Base-by-base conservation (phyloP, 2,113 vertebrate species). In the Chloroceryle aenea region DNA sequence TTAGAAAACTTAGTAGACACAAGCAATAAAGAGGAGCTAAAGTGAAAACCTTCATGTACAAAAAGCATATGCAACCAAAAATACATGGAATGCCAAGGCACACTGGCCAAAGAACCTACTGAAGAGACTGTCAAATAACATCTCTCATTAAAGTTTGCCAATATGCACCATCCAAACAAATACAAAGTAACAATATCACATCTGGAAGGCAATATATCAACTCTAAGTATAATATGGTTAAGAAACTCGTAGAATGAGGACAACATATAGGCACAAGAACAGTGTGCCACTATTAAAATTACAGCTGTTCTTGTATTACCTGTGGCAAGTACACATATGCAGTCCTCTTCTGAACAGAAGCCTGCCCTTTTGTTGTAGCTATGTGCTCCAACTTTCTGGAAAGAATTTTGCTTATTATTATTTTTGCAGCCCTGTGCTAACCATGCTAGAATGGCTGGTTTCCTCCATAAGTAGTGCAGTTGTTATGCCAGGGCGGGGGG, bases 241-340 rank as follows among this genome's bases (percentile, higher is more conserved):
- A 82, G 34, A 80, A 78, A 12, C 18, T 52, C 53, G 43, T 9
- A 77, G 67, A 93, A 69, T 0, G 4, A 87, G 23, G 26, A 52
- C 40, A 22, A 50, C 1, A 0, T 20, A 69, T 0, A 50, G 30
- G 17, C 29, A 4, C 12, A 77, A 48, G 10, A 85, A 53, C 9
- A 85, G 8, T 2, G 26, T 4, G 14, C 20, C 21, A 22, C 18
- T 34, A 47, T 9, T 16, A 85, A 87, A 93, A 50, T 32, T 40
- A 64, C 25, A 64, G 47, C 3, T 56, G 14, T 3, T 90, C 23
- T 30, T 62, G 56, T 8, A 23, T 27, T 55, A 58, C 7, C 25
- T 40, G 38, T 22, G n/a, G 47, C 4, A 9, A 43, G 36, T 9
- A 72, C 29, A 67, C 8, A 58, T 1, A 43, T 0, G 4, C 42